Percentiles rank a stretch among this genome's conserved stretches.
phyloP scores from a whole-genome alignment of 2,797 vertebrate species.

The Acanthiza pusilla region DNA sequence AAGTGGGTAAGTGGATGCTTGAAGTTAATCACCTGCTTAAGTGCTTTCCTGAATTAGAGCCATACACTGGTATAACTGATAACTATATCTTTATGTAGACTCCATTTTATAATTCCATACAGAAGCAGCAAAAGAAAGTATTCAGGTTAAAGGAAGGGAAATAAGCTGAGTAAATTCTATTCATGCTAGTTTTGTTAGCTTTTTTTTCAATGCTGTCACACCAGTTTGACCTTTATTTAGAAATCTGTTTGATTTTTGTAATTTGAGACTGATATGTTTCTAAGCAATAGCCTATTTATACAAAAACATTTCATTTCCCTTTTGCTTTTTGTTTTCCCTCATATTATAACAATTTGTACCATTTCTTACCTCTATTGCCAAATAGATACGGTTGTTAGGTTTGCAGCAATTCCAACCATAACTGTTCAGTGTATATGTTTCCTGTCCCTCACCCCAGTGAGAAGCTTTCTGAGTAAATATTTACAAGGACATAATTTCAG shows the following conservation, averaged over 20 bases:
- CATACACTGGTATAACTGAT: not conserved
- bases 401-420: not conserved
- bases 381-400: not conserved
- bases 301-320: not conserved
- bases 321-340: not conserved
- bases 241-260: not conserved
- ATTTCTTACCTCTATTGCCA: not conserved
- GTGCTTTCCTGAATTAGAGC: constrained; percentile 53
- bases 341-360: not conserved
- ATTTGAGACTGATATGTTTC: not conserved
- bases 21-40: constrained; percentile 50
- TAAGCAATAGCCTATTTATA: not conserved
- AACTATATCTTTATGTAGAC: not conserved
- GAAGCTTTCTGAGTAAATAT: constrained; percentile 23
- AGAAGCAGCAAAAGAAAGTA: not conserved
- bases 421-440: not conserved
- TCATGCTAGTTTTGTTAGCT: not conserved
- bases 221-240: not conserved
- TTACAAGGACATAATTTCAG: constrained; percentile 1
- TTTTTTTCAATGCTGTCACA: not conserved
- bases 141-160: not conserved
- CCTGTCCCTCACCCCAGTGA: not conserved
- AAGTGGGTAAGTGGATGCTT: constrained; percentile 41
- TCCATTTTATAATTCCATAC: not conserved
- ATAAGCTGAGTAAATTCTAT: not conserved